These are phyloP conservation scores for Lanistes nyassanus DNA, from an alignment of 1,140 invertebrate species.

Conservation along the genomic window DNA sequence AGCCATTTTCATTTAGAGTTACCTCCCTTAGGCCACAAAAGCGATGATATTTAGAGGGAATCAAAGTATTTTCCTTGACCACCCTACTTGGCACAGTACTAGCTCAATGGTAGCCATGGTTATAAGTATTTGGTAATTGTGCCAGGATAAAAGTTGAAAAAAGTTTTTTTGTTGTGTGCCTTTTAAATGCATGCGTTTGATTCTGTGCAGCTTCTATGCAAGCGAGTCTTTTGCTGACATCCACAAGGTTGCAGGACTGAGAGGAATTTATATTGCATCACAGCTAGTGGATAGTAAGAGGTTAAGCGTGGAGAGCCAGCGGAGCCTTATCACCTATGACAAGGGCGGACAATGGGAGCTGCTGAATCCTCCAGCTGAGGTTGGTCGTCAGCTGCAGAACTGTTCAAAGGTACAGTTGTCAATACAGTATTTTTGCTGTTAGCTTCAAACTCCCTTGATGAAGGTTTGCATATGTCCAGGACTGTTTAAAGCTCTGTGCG, in stretches of 20 bases:
- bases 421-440: not conserved
- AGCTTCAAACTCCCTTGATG: not conserved
- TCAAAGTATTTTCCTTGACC: too few relatives aligned
- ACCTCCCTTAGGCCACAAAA: too few relatives aligned
- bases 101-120: too few relatives aligned
- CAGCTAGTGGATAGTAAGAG: slow-evolving; percentile 70
- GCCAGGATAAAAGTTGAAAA: too few relatives aligned
- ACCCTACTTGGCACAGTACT: too few relatives aligned
- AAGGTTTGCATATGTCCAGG: not conserved
- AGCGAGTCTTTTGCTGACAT: slow-evolving; percentile 89
- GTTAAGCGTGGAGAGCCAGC: slow-evolving; percentile 50
- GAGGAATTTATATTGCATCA: slow-evolving; percentile 90
- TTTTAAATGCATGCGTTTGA: too few relatives aligned
- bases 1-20: too few relatives aligned
- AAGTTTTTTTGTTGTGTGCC: too few relatives aligned
- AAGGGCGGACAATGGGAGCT: slow-evolving; percentile 68
- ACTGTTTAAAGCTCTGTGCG: not conserved
- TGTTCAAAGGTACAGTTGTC: slow-evolving; percentile 38
- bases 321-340: slow-evolving; percentile 87
- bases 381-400: slow-evolving; percentile 24
- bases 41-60: too few relatives aligned
- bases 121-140: too few relatives aligned
- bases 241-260: slow-evolving; percentile 85
- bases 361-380: slow-evolving; percentile 43
- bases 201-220: slow-evolving; percentile 75